phyloP scores from a whole-genome alignment of 2,888 invertebrate genomes.

The Himalopsyche japonica region DNA sequence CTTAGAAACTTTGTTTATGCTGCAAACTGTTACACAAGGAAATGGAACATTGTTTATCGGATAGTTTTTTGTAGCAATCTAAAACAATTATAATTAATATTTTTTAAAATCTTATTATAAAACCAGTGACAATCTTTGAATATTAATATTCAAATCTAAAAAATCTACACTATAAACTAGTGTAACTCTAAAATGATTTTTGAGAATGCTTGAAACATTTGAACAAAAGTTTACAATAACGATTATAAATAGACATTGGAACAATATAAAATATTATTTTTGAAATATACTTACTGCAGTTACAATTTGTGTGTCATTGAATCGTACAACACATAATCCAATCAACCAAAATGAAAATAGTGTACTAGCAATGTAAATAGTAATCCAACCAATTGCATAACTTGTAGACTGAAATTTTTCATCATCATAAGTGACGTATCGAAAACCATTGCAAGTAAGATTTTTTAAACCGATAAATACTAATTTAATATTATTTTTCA shows the following conservation, averaged over 20 bases:
- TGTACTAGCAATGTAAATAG: not conserved
- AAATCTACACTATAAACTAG: too few relatives aligned
- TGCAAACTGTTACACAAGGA: slow-evolving; percentile 26
- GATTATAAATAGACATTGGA: too few relatives aligned
- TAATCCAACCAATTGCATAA: not conserved
- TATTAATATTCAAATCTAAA: too few relatives aligned
- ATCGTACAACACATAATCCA: not conserved
- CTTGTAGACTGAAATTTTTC: not conserved
- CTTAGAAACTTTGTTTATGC: slow-evolving; percentile 28
- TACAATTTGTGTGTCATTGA: not conserved
- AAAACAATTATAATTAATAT: not conserved
- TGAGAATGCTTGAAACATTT: too few relatives aligned
- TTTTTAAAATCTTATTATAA: too few relatives aligned
- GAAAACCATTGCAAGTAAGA: not conserved
- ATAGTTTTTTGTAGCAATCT: slow-evolving; percentile 32
- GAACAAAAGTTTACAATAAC: too few relatives aligned
- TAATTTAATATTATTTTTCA: not conserved
- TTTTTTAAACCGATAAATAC: not conserved
- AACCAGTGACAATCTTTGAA: too few relatives aligned
- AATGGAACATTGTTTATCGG: slow-evolving; percentile 35
- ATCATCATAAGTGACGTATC: not conserved
- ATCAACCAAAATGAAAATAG: not conserved
- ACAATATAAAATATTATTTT: too few relatives aligned
- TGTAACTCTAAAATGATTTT: too few relatives aligned
- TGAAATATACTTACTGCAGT: not conserved